Evolutionary conservation across 2,113 vertebrate genomes (phyloP), one percentile per base, ranked within the genome.

Genomic region (Oreocharis arfaki): DNA sequence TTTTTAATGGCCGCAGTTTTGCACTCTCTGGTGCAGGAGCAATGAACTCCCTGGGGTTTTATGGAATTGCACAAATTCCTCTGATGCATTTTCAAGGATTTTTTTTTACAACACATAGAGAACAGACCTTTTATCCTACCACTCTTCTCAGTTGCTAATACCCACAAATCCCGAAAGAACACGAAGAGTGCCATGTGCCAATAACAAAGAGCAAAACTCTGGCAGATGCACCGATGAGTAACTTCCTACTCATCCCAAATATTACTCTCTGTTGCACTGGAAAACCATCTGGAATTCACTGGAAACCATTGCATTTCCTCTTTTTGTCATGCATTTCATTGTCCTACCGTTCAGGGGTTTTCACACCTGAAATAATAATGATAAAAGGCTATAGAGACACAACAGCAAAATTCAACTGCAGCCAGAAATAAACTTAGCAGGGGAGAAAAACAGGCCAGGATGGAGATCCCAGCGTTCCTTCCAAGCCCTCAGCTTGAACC

Each of bases 241-340:
- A n/a, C 30, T 47, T 35, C 11, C 16, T 30, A 18, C 23, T 39
- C 16, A 39, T 32, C 35, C 16, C 30, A 3, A 17, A 23, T 3
- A 13, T 16, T 15, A 11, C 27, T 42, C 17, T 15, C 27, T 19
- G 26, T 9, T n/a, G 37, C 53, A 26, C 33, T 37, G 32, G 69
- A 68, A 93, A 46, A 56, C 23, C 15, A 39, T 10, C 16, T 55
- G 41, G 33, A 27, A 71, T 60, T 32, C 49, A 33, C 39, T 37
- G 27, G 52, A 49, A 88, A 42, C 16, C 41, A 11, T 32, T 21
- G 13, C 2, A 5, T 37, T 37, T 69, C 23, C 30, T 41, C 11
- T 8, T 61, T 73, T 50, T 11, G 3, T 63, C 12, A 12, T 1
- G 13, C 5, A 10, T 13, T 14, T 12, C 4, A 0, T 4, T 59